Evolutionary conservation across 2,888 invertebrate species (phyloP), one percentile per base, ranked within the genome.

Genomic region (Stictocephala bisonia): DNA sequence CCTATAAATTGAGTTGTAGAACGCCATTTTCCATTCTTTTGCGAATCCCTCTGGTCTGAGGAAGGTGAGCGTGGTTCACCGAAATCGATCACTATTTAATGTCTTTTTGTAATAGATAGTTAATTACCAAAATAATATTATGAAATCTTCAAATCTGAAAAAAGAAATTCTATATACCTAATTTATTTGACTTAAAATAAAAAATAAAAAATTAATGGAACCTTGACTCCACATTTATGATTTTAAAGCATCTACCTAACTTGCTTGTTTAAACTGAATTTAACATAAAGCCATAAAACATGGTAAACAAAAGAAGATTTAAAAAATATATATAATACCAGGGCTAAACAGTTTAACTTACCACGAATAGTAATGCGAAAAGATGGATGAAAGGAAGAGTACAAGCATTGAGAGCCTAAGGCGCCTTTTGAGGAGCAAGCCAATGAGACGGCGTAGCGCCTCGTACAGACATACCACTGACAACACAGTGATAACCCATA

Each of bases 341-440:
- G n/a, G n/a, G n/a, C n/a, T n/a, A n/a, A n/a, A n/a, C n/a, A n/a
- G n/a, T n/a, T n/a, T 15, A 35, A 56, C 77, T 75, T 71, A 80
- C 84, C 90, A 90, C 1, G 89, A 87, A 79, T 90, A 91, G 79
- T 90, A 91, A 79, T 90, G 90, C 2, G 90, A 89, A 81, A 90
- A 90, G 77, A 90, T 85, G 15, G 89, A 88, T 29, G 88, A 84
- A 31, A 86, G 81, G 80, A 90, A 90, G n/a, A 90, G 84, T 51
- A 89, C 78, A 71, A 88, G 81, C 90, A 91, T 90, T n/a, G 86
- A 86, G 77, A 85, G 85, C 75, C 90, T 85, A 27, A 90, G 82
- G 70, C 86, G 85, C 58, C 85, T 84, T 69, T 86, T 84, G 58
- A 89, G 81, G 76, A 86, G 85, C 76, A 90, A 80, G 53, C 83